A percentile compares a stretch with the other conserved stretches of the same genome.
phyloP scores from a whole-genome alignment of 1,140 invertebrate genomes.

The Drosophila ercepeae region DNA sequence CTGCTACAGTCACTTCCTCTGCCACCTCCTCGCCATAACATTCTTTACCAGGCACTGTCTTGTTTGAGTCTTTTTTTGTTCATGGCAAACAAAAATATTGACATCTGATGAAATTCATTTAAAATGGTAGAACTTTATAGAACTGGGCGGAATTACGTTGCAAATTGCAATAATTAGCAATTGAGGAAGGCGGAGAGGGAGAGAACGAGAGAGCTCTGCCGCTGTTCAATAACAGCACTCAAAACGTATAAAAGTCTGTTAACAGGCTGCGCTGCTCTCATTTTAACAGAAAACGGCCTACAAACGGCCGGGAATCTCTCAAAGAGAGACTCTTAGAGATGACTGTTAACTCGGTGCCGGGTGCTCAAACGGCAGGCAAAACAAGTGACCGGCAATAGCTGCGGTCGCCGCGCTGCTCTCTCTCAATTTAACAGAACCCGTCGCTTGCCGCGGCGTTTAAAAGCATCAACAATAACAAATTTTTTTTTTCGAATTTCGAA shows the following conservation, averaged over 20 bases:
- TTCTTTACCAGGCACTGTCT: neutral
- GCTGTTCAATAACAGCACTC: neutral
- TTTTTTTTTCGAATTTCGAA: slow-evolving; percentile 10
- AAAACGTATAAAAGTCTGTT: neutral
- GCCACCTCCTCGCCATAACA: neutral
- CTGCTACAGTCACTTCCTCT: neutral
- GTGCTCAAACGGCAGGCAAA: neutral
- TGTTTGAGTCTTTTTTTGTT: neutral
- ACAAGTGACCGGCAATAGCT: neutral
- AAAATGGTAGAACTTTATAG: neutral
- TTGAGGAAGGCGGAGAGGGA: neutral
- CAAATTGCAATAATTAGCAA: neutral
- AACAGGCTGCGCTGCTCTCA: neutral
- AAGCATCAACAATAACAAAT: neutral
- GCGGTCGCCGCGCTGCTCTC: neutral
- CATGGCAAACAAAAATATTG: neutral
- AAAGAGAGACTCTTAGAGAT: neutral
- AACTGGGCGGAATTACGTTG: neutral
- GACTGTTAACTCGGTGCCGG: too few relatives aligned
- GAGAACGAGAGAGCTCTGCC: neutral
- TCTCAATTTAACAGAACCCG: neutral
- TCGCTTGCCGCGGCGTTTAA: neutral
- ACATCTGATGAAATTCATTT: neutral
- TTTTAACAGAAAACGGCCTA: neutral
- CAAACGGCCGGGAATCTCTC: neutral